phyloP scores from a whole-genome alignment of 2,888 invertebrate species.

The Archips crataeganus region DNA sequence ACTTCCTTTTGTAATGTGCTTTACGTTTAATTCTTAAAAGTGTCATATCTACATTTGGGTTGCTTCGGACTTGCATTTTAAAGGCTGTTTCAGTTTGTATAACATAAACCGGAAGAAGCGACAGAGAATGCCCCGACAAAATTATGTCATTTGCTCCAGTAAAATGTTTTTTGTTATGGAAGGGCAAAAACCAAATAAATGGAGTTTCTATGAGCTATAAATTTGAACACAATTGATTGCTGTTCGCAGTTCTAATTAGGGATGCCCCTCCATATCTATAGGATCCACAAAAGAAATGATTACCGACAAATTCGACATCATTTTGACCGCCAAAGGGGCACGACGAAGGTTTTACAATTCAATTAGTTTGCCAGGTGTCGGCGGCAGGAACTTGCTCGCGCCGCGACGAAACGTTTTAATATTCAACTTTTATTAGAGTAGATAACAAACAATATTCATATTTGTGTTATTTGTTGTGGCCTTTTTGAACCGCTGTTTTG shows the following conservation, averaged over 20 bases:
- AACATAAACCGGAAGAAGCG: no score
- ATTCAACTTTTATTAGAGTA: constrained; percentile 27
- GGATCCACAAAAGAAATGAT: background rate
- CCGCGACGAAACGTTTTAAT: constrained; percentile 11
- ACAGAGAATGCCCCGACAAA: no score
- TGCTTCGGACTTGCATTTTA: no score
- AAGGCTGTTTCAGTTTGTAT: no score
- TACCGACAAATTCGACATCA: constrained; percentile 72
- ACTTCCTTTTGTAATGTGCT: no score
- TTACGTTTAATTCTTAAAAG: no score
- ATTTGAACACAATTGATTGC: background rate
- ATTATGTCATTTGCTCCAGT: no score
- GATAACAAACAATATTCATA: constrained; percentile 24
- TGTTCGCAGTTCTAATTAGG: background rate
- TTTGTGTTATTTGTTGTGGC: background rate
- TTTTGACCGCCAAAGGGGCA: constrained; percentile 79
- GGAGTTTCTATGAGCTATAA: background rate
- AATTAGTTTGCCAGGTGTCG: constrained; percentile 82
- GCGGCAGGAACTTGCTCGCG: constrained; percentile 61
- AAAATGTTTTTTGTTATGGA: no score
- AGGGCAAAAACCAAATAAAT: no score
- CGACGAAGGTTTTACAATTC: constrained; percentile 68
- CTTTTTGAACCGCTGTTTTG: background rate
- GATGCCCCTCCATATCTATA: background rate
- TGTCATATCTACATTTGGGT: no score